Percentiles rank a stretch among this genome's conserved stretches.
Evolutionary conservation across 2,797 vertebrate genomes (phyloP).

Genomic region (Fundulus diaphanus): DNA sequence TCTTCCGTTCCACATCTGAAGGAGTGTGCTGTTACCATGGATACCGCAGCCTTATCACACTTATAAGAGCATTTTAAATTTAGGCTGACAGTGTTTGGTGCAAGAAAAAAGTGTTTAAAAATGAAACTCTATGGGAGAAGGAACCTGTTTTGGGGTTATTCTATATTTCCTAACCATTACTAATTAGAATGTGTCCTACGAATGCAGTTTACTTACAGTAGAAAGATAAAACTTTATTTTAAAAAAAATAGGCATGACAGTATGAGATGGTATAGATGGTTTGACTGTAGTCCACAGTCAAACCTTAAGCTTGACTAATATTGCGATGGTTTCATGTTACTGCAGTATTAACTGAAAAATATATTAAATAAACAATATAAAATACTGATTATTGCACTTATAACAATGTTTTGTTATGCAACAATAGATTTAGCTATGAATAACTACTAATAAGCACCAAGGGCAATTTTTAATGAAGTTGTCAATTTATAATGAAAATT

Average conservation of each 20-base stretch:
- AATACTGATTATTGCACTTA: background rate
- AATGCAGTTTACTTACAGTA: conserved; percentile 10
- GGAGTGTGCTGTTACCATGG: conserved; percentile 72
- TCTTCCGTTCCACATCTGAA: conserved; percentile 50
- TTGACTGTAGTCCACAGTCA: too few relatives aligned
- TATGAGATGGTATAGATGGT: too few relatives aligned
- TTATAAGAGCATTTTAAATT: conserved; percentile 50
- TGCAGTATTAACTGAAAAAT: background rate
- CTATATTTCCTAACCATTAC: conserved; percentile 22
- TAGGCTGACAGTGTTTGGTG: conserved; percentile 45
- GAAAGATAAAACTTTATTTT: background rate
- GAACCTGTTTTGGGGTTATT: conserved; percentile 36
- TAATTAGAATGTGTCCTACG: conserved; percentile 20
- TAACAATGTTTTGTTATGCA: background rate
- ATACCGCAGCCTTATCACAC: conserved; percentile 65
- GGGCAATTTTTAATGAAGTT: too few relatives aligned
- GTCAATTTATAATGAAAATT: too few relatives aligned
- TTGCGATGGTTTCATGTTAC: background rate
- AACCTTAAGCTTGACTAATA: background rate
- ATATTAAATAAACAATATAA: background rate
- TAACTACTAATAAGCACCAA: too few relatives aligned
- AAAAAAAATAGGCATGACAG: background rate
- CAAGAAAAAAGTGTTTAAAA: conserved; percentile 33
- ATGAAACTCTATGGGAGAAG: conserved; percentile 27
- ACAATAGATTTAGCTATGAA: too few relatives aligned